These are phyloP conservation scores for Ganaspis brasiliensis DNA, from an alignment of 2,888 invertebrate genomes.

Conservation along the genomic window DNA sequence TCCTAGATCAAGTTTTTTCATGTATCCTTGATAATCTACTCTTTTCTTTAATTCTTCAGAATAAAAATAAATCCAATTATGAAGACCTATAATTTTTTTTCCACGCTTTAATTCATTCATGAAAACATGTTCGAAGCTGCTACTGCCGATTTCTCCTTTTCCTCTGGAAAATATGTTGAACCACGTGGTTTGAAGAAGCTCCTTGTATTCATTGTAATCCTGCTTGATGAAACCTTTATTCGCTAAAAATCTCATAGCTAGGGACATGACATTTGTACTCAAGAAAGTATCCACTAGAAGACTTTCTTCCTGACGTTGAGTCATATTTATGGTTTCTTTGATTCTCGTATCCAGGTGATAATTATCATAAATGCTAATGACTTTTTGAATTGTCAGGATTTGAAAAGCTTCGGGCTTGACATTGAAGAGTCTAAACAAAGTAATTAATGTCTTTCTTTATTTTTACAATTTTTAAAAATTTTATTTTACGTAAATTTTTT, in stretches of 20 bases:
- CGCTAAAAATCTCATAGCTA: conserved; percentile 81
- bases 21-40: conserved; percentile 90
- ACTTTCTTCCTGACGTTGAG: conserved; percentile 77
- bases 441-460: background rate
- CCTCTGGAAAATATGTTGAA: conserved; percentile 92
- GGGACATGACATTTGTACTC: conserved; percentile 81
- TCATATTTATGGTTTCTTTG: conserved; percentile 89
- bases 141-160: conserved; percentile 89
- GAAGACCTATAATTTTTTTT: conserved; percentile 89
- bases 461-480: background rate
- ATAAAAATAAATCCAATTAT: conserved; percentile 95
- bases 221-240: conserved; percentile 78
- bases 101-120: conserved; percentile 92
- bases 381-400: conserved; percentile 88
- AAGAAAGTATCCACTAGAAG: conserved; percentile 80
- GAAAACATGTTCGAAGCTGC: conserved; percentile 96
- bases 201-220: conserved; percentile 84
- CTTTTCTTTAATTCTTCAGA: conserved; percentile 88
- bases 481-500: background rate
- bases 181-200: conserved; percentile 88
- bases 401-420: conserved; percentile 85
- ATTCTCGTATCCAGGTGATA: conserved; percentile 88
- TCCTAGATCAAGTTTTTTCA: conserved; percentile 87
- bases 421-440: conserved; percentile 84
- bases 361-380: conserved; percentile 89